These are phyloP conservation scores for Incurvaria masculella DNA, from an alignment of 2,888 invertebrate genomes.

Conservation along the genomic window DNA sequence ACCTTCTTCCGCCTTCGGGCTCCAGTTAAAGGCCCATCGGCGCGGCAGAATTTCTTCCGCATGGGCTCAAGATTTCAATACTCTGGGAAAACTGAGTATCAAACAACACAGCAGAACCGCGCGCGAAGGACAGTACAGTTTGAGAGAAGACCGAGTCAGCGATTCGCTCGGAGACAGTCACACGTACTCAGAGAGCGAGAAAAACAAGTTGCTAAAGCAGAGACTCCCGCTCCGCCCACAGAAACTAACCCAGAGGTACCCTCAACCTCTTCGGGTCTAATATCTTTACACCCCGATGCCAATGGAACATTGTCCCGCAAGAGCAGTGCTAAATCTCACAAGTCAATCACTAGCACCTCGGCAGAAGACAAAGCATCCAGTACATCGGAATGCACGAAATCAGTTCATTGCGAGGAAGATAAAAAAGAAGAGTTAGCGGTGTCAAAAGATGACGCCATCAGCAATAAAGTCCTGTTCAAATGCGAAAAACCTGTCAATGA, in stretches of 20 bases:
- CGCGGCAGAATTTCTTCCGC: slow-evolving; percentile 93
- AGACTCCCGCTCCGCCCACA: slow-evolving; percentile 28
- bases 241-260: slow-evolving; percentile 22
- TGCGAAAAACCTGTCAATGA: slow-evolving; percentile 34
- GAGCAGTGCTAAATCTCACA: slow-evolving; percentile 56
- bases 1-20: slow-evolving; percentile 95
- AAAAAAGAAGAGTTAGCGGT: slow-evolving; percentile 33
- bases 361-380: not conserved
- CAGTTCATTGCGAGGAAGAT: slow-evolving; percentile 6
- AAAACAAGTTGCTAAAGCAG: slow-evolving; percentile 48
- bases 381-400: not conserved
- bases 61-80: slow-evolving; percentile 97
- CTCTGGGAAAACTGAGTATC: slow-evolving; percentile 97
- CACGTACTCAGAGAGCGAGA: slow-evolving; percentile 82
- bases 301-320: slow-evolving; percentile 44
- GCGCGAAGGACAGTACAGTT: slow-evolving; percentile 93
- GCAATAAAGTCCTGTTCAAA: slow-evolving; percentile 46
- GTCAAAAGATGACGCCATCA: slow-evolving; percentile 49
- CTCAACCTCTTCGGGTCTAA: slow-evolving; percentile 30
- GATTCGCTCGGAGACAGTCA: slow-evolving; percentile 91
- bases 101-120: slow-evolving; percentile 88
- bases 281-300: slow-evolving; percentile 23
- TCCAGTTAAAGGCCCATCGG: slow-evolving; percentile 83
- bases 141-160: slow-evolving; percentile 93
- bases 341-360: slow-evolving; percentile 26